phyloP scores from a whole-genome alignment of 2,797 vertebrate genomes.

The Falco peregrinus region DNA sequence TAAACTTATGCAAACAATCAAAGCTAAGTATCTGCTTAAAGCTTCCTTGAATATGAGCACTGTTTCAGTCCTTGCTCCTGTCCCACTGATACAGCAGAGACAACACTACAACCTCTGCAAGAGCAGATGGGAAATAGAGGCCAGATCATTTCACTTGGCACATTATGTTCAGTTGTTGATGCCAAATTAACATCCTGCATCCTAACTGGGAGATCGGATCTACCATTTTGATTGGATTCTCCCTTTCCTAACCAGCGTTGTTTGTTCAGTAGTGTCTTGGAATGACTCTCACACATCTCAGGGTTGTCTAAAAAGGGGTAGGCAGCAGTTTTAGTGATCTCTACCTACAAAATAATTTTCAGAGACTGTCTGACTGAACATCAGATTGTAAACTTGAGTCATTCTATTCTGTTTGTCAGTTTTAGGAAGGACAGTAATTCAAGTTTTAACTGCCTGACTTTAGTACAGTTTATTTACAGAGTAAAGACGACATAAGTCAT shows the following conservation, averaged over 20 bases:
- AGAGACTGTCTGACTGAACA: neutral
- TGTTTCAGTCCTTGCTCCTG: neutral
- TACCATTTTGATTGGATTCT: neutral
- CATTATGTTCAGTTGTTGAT: neutral
- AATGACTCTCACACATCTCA: neutral
- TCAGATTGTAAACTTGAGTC: neutral
- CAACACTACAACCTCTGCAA: neutral
- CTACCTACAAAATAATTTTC: neutral
- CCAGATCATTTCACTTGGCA: neutral
- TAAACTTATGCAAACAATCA: neutral
- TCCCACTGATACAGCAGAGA: neutral
- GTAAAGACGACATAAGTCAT: neutral
- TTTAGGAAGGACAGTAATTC: neutral
- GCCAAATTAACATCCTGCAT: neutral
- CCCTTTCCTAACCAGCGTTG: neutral
- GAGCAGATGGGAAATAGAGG: neutral
- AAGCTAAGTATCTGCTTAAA: neutral
- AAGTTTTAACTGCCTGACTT: neutral
- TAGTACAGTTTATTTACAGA: neutral
- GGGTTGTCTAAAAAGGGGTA: neutral
- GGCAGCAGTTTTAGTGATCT: neutral
- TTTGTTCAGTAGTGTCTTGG: neutral
- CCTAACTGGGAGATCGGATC: neutral
- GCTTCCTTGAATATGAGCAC: neutral
- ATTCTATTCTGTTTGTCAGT: neutral